Base-by-base conservation (phyloP, 2,797 vertebrate genomes). In the Crocidura indochinensis region DNA sequence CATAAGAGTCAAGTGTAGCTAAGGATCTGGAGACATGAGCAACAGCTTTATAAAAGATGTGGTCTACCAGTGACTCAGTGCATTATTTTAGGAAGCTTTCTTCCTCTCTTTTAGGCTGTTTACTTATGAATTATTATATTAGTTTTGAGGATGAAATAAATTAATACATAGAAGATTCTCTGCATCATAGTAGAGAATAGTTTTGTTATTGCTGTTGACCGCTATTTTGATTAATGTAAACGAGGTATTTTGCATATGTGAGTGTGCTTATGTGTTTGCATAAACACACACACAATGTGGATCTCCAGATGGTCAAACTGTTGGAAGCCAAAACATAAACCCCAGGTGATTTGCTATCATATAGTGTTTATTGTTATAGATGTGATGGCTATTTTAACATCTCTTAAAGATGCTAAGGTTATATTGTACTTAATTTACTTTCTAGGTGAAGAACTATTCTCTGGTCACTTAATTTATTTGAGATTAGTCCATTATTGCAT, bases 111-210 rank as follows among this genome's bases (percentile, higher is more conserved):
- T 87, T 26, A 53, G 65, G 10, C 11, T 89, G 0, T 56, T 83
- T 79, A 29, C 15, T 49, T 49, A 17, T 53, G 65, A 46, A 73
- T 8, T 31, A 11, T 27, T 78, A 44, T 72, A 19, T 67, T 0
- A 60, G 46, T 49, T 93, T 84, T 91, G 73, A 81, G n/a, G 29
- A 74, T 56, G 29, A 89, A 91, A 85, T 71, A 72, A 94, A 22
- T 69, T 51, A 72, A 83, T 11, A 12, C 10, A 49, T 8, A 3
- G 53, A 53, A 53, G 27, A 46, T 8, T 65, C 10, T 72, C 44
- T 64, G 27, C 24, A 46, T 84, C 82, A n/a, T 38, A 9, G 9
- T 49, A 49, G 47, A 49, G 10, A 49, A 10, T 46, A 79, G 44
- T 27, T 71, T 49, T 51, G 49, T 2, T 77, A 84, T n/a, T 87